phyloP scores from a whole-genome alignment of 2,113 vertebrate genomes.

The Rynchops niger region DNA sequence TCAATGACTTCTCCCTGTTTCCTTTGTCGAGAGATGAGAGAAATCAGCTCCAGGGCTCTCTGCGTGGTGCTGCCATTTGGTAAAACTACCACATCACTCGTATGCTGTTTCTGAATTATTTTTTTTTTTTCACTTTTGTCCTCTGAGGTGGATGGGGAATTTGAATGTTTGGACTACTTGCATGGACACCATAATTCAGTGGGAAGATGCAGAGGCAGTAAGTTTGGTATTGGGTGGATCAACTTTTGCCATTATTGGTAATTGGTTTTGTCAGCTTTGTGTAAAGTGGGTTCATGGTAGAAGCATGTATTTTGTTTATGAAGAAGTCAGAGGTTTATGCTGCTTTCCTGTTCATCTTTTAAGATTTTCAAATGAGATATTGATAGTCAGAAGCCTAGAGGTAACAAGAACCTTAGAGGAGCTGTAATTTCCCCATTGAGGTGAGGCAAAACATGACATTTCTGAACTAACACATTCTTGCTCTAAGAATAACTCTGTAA shows the following conservation, averaged over 20 bases:
- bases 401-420: background rate
- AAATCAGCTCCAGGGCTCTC: background rate
- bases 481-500: background rate
- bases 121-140: background rate
- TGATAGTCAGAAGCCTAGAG: background rate
- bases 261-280: background rate
- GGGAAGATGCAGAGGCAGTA: background rate
- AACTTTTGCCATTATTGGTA: background rate
- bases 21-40: background rate
- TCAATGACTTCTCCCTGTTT: background rate
- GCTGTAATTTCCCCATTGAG: background rate
- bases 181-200: background rate
- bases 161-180: background rate
- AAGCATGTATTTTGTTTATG: background rate
- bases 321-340: background rate
- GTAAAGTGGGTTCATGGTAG: background rate
- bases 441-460: background rate
- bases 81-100: background rate
- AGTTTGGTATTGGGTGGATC: background rate
- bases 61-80: background rate
- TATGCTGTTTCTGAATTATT: background rate
- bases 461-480: background rate
- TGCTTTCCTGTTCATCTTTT: background rate
- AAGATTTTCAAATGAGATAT: slow-evolving; percentile 1
- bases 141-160: background rate